Evolutionary conservation across 2,113 vertebrate genomes (phyloP).

Genomic region (Amblyopsis rosae): DNA sequence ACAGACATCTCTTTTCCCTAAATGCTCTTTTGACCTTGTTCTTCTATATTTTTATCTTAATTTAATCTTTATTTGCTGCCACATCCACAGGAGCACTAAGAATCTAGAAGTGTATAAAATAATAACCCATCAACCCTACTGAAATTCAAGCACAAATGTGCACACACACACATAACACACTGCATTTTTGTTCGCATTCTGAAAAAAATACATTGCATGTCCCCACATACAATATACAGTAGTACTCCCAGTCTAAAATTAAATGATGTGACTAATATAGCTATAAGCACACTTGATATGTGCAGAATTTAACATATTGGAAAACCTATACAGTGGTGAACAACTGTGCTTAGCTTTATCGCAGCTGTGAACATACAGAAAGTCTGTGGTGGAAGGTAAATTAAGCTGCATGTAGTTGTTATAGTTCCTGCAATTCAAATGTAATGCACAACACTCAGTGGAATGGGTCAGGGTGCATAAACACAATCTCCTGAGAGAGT

Average conservation of each 20-base stretch:
- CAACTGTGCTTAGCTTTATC: neutral
- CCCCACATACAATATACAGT: constrained; percentile 13
- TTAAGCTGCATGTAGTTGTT: constrained; percentile 29
- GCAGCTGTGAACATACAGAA: neutral
- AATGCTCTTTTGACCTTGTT: constrained; percentile 57
- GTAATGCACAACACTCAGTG: constrained; percentile 54
- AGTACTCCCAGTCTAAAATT: neutral
- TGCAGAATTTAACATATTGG: neutral
- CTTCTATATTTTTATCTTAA: constrained; percentile 77
- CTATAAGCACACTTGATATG: neutral
- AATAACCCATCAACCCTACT: constrained; percentile 75
- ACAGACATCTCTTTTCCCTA: constrained; percentile 67
- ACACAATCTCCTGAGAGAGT: constrained; percentile 64
- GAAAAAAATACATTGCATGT: neutral
- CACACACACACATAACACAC: constrained; percentile 17
- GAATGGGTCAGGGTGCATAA: constrained; percentile 66
- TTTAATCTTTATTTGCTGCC: constrained; percentile 78
- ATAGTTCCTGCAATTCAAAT: constrained; percentile 67
- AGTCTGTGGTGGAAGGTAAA: too few species aligned
- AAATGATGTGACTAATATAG: neutral
- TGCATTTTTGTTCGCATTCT: constrained; percentile 6
- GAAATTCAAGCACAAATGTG: constrained; percentile 50
- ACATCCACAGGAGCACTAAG: constrained; percentile 69
- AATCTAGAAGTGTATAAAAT: constrained; percentile 76
- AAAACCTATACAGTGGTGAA: neutral